phyloP scores from a whole-genome alignment of 2,888 invertebrate species.

The Nomada ruficornis region DNA sequence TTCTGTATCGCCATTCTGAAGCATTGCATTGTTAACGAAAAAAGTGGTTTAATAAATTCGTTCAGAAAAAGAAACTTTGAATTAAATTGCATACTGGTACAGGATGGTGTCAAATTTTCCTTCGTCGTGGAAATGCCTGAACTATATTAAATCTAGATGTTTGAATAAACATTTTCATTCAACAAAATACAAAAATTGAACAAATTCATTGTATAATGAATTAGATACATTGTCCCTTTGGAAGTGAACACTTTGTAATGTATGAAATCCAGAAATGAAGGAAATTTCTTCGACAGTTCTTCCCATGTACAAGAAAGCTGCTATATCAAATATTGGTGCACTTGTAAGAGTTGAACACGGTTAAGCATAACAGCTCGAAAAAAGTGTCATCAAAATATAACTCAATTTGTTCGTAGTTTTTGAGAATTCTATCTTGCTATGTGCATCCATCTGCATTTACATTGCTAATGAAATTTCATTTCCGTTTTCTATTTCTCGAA shows the following conservation, averaged over 20 bases:
- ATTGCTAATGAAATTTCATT: conserved; percentile 78
- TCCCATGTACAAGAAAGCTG: not conserved
- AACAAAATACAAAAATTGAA: no score
- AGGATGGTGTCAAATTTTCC: not conserved
- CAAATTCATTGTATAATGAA: no score
- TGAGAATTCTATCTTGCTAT: conserved; percentile 29
- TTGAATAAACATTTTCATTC: not conserved
- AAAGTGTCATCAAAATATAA: not conserved
- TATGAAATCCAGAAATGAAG: no score
- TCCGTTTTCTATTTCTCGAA: conserved; percentile 63
- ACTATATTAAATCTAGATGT: not conserved
- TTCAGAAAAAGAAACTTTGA: not conserved
- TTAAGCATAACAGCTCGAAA: not conserved
- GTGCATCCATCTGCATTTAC: conserved; percentile 67
- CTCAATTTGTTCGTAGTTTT: not conserved
- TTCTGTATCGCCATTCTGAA: not conserved
- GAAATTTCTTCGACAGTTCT: not conserved
- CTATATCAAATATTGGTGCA: not conserved
- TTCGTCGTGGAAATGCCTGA: not conserved
- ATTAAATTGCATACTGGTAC: not conserved
- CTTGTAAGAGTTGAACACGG: not conserved
- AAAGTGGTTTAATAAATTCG: not conserved
- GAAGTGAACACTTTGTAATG: not conserved
- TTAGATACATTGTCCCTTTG: not conserved
- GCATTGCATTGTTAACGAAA: not conserved